Percentiles rank a stretch among this genome's conserved stretches.
phyloP scores from a whole-genome alignment of 2,113 vertebrate genomes.

The Sebastes fasciatus region DNA sequence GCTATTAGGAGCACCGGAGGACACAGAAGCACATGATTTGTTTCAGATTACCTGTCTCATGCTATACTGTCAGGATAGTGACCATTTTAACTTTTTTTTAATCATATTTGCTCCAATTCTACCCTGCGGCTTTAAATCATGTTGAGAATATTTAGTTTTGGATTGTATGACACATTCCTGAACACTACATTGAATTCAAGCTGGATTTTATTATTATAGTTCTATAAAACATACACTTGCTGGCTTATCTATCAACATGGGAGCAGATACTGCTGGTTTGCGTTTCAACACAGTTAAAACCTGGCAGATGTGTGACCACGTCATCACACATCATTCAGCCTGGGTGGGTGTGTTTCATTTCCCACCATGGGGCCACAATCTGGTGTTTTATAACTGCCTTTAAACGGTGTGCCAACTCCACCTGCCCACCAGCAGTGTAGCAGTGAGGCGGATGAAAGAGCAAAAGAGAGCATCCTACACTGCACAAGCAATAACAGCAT shows the following conservation, averaged over 20 bases:
- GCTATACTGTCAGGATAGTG: no score
- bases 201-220: background rate
- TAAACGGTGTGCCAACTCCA: slow-evolving; percentile 24
- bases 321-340: background rate
- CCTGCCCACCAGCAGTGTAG: slow-evolving; percentile 37
- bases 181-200: background rate
- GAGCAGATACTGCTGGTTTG: slow-evolving; percentile 4
- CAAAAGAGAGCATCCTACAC: slow-evolving; percentile 29
- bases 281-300: slow-evolving; percentile 1
- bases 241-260: no score
- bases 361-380: slow-evolving; percentile 18
- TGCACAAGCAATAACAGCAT: background rate
- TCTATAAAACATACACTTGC: background rate
- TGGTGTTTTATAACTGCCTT: slow-evolving; percentile 35
- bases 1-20: no score
- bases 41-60: no score
- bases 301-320: slow-evolving; percentile 17
- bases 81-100: no score
- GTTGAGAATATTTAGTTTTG: background rate
- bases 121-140: background rate
- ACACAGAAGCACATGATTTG: no score
- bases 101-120: no score
- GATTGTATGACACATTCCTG: background rate
- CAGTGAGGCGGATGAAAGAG: slow-evolving; percentile 15
- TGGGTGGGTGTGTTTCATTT: slow-evolving; percentile 15